Base-by-base conservation (phyloP, 2,888 invertebrate genomes). In the Sinelater perroti region DNA sequence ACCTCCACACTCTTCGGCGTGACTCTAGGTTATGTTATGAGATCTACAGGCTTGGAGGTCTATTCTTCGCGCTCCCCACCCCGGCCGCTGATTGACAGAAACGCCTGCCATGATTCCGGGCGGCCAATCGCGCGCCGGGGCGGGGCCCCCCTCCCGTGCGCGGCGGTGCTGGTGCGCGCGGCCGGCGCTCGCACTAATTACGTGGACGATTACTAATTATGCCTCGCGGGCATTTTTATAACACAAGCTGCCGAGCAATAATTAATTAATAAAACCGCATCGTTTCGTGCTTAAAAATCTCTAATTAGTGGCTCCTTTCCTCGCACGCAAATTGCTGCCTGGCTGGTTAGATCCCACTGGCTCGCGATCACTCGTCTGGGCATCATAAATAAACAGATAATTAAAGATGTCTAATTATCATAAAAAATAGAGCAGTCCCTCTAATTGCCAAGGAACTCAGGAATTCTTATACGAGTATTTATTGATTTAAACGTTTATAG, bases 191-290 rank as follows among this genome's bases (percentile, higher is more conserved):
- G 64, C 50, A 67, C 67, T 68, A 68, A 68, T 67, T 67, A 65
- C 62, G 63, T 65, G 70, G 70, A 67, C 73, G 73, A 76, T 75
- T 75, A 75, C 78, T 78, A 78, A 78, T 78, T 78, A 78, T 78
- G 76, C 76, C 78, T 77, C 68, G 74, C 74, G 77, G 78, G 75
- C 75, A 78, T 78, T 78, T 77, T 77, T 77, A 74, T 72, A 72
- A 73, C 72, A 68, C 69, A 69, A 67, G 70, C 69, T 72, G 73
- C 73, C 70, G 65, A 72, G 74, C 73, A 74, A 78, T 78, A 76
- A 77, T 78, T 78, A 78, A 78, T 78, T 78, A 76, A 77, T 76
- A 74, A 72, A 71, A 72, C 75, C 75, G 74, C 75, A 75, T 76
- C 75, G 73, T 76, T 76, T 75, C 73, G 73, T 72, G 74, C 73